phyloP scores from a whole-genome alignment of 2,113 vertebrate species.

The Sceloporus undulatus region DNA sequence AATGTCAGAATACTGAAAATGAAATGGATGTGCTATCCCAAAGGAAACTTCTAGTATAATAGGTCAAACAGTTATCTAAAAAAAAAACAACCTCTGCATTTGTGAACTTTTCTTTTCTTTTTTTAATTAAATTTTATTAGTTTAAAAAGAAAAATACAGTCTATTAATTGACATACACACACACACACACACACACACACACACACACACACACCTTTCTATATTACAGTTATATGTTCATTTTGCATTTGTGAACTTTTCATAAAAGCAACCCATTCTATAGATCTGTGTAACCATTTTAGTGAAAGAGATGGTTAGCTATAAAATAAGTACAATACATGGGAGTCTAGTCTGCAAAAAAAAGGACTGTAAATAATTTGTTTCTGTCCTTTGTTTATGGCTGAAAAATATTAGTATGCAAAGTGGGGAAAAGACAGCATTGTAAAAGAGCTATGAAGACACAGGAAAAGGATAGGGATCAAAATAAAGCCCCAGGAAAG shows the following conservation, averaged over 20 bases:
- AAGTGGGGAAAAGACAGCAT: not conserved
- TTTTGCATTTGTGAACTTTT: slow-evolving; percentile 42
- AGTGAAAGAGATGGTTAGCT: slow-evolving; percentile 35
- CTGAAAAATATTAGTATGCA: slow-evolving; percentile 5
- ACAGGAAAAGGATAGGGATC: not conserved
- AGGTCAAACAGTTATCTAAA: slow-evolving; percentile 56
- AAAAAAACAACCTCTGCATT: slow-evolving; percentile 24
- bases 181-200: too few relatives aligned
- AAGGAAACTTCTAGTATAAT: slow-evolving; percentile 38
- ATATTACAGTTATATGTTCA: too few relatives aligned
- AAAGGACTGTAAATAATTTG: slow-evolving; percentile 1
- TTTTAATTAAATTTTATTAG: too few relatives aligned
- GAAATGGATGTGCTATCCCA: slow-evolving; percentile 47
- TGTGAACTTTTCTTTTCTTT: slow-evolving; percentile 24
- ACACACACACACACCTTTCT: not conserved
- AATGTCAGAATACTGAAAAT: slow-evolving; percentile 47
- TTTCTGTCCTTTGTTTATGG: not conserved
- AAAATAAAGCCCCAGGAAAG: not conserved
- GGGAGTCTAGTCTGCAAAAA: slow-evolving; percentile 4
- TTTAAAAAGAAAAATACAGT: too few relatives aligned
- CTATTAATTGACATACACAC: too few relatives aligned
- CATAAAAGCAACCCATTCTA: slow-evolving; percentile 48
- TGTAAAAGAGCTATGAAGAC: not conserved
- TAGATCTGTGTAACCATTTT: slow-evolving; percentile 39
- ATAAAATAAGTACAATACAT: slow-evolving; percentile 28